phyloP scores from a whole-genome alignment of 2,888 invertebrate genomes.

The Smittia sp. region DNA sequence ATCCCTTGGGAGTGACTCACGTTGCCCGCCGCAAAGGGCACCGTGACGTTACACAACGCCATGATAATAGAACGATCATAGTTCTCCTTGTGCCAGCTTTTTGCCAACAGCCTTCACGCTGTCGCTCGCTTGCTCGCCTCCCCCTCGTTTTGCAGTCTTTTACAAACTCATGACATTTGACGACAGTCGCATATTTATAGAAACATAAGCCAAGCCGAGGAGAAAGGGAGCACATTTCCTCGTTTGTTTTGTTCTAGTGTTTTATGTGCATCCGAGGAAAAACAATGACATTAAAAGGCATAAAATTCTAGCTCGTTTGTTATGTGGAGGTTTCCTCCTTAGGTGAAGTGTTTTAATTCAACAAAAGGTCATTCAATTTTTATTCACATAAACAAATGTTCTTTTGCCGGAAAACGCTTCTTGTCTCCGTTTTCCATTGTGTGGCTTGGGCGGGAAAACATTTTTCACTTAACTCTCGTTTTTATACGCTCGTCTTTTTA shows the following conservation, averaged over 20 bases:
- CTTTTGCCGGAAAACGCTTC: slow-evolving; percentile 14
- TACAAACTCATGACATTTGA: slow-evolving; percentile 21
- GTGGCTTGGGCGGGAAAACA: background rate
- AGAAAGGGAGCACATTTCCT: slow-evolving; percentile 4
- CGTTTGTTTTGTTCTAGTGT: slow-evolving; percentile 21
- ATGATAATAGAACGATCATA: slow-evolving; percentile 24
- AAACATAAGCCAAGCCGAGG: background rate
- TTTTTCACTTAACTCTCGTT: slow-evolving; percentile 21
- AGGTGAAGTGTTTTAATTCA: slow-evolving; percentile 21
- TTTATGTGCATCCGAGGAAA: slow-evolving; percentile 25
- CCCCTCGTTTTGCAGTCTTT: background rate
- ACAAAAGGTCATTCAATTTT: slow-evolving; percentile 17
- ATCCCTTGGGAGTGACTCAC: slow-evolving; percentile 3
- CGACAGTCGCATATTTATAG: slow-evolving; percentile 9
- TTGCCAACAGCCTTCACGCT: background rate
- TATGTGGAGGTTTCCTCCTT: background rate
- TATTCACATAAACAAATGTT: slow-evolving; percentile 22
- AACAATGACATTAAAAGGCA: slow-evolving; percentile 20
- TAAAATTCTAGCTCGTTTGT: slow-evolving; percentile 14
- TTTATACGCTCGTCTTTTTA: slow-evolving; percentile 15
- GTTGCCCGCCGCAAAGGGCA: background rate
- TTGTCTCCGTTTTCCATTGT: background rate
- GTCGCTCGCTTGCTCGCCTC: background rate
- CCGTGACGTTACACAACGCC: background rate
- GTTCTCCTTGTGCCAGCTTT: slow-evolving; percentile 10